A percentile compares a stretch with the other conserved stretches of the same genome.
Evolutionary conservation across 2,888 invertebrate genomes (phyloP).

Genomic region (Mylabris sibirica): DNA sequence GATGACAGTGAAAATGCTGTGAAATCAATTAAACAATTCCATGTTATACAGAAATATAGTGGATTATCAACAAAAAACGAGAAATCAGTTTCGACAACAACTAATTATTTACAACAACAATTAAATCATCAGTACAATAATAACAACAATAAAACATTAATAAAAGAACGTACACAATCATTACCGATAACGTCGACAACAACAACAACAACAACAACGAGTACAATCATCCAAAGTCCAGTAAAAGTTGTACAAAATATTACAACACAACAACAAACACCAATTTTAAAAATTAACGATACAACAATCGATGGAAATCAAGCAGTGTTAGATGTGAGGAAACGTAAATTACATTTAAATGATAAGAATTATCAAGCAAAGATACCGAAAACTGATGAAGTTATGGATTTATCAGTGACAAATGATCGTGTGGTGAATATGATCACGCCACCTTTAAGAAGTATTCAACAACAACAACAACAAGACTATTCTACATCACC

Average conservation of each 20-base stretch:
- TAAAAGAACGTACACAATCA: constrained; percentile 2
- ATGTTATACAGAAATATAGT: constrained; percentile 53
- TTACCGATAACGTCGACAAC: too few relatives aligned
- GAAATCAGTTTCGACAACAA: background rate
- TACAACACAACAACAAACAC: constrained; percentile 27
- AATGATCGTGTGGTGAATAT: constrained; percentile 8
- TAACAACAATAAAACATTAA: background rate
- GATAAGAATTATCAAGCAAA: constrained; percentile 40
- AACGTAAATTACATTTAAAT: constrained; percentile 29
- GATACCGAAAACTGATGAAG: constrained; percentile 53
- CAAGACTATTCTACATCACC: background rate
- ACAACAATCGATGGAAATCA: constrained; percentile 34
- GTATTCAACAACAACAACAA: background rate
- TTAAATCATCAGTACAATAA: background rate
- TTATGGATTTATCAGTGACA: constrained; percentile 56
- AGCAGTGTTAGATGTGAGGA: constrained; percentile 25
- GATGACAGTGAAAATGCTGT: constrained; percentile 28
- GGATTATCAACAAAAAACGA: constrained; percentile 11
- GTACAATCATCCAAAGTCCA: constrained; percentile 6
- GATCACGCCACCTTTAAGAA: background rate
- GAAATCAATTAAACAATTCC: constrained; percentile 60
- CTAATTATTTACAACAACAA: background rate
- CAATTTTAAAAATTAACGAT: constrained; percentile 50
- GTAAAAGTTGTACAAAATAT: constrained; percentile 13
- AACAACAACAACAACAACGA: background rate